Conservation (phyloP, 2,797 vertebrate genomes). For the Pantherophis vulpinus region DNA sequence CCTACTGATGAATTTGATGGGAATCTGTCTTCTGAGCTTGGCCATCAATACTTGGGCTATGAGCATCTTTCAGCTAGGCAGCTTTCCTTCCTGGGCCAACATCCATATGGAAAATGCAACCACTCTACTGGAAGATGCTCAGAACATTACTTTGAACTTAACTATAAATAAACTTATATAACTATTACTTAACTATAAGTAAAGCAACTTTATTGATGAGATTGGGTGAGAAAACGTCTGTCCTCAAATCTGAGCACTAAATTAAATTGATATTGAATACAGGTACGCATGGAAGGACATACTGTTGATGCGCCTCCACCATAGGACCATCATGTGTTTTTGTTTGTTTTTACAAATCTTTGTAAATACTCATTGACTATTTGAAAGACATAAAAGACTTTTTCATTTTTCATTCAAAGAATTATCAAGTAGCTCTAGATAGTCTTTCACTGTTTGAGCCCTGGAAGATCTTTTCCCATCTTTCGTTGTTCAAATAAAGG, state of each 20-base stretch:
- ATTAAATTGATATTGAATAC: constrained; percentile 32
- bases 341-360: constrained; percentile 49
- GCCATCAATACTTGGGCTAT: constrained; percentile 96
- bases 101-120: constrained; percentile 73
- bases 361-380: constrained; percentile 38
- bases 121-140: constrained; percentile 41
- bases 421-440: constrained; percentile 7
- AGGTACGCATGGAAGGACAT: constrained; percentile 38
- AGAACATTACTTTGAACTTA: constrained; percentile 64
- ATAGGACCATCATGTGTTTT: constrained; percentile 33
- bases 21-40: constrained; percentile 84
- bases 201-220: constrained; percentile 36
- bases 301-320: constrained; percentile 36
- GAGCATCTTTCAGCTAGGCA: constrained; percentile 83
- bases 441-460: constrained; percentile 17
- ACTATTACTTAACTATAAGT: constrained; percentile 62
- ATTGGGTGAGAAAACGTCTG: constrained; percentile 28
- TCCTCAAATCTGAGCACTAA: constrained; percentile 58
- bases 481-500: constrained; percentile 29
- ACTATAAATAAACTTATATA: not conserved
- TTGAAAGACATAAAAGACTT: constrained; percentile 27
- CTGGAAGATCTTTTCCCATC: not conserved
- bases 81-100: constrained; percentile 87
- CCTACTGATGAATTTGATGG: constrained; percentile 92
- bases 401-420: constrained; percentile 31